phyloP scores from a whole-genome alignment of 2,797 vertebrate species.

The Emydoidea blandingii region DNA sequence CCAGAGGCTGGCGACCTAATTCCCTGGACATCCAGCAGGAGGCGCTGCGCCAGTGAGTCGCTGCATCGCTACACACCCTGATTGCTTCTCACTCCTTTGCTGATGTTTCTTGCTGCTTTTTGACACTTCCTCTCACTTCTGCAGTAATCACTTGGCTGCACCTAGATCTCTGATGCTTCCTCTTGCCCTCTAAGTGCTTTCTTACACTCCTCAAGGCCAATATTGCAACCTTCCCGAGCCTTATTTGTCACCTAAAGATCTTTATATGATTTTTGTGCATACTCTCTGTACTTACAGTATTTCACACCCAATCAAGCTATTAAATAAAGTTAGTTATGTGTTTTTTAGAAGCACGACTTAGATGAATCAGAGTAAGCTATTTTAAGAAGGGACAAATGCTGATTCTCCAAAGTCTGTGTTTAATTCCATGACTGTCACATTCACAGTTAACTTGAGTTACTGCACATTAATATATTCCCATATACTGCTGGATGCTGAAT shows the following conservation, averaged over 20 bases:
- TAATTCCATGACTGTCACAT: background rate
- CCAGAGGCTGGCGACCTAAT: no score
- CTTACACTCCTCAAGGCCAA: background rate
- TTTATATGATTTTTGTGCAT: background rate
- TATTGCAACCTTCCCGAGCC: background rate
- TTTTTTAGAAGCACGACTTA: slow-evolving; percentile 17
- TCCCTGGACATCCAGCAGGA: no score
- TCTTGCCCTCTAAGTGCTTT: background rate
- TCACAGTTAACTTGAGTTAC: background rate
- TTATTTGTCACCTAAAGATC: background rate
- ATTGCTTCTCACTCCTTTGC: no score
- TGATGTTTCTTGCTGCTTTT: background rate
- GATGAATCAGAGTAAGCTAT: slow-evolving; percentile 16
- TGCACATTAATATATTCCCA: background rate
- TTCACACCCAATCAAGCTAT: slow-evolving; percentile 33
- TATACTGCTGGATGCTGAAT: background rate
- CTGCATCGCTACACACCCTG: no score
- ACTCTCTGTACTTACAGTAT: background rate
- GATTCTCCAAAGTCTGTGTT: background rate
- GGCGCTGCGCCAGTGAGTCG: no score
- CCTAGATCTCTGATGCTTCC: background rate
- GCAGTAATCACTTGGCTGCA: background rate
- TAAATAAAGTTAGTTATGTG: slow-evolving; percentile 6
- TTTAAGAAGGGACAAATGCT: slow-evolving; percentile 9
- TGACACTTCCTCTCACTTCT: background rate